A percentile compares a stretch with the other conserved stretches of the same genome.
phyloP scores from a whole-genome alignment of 2,797 vertebrate species.

The Gadopsis marmoratus region DNA sequence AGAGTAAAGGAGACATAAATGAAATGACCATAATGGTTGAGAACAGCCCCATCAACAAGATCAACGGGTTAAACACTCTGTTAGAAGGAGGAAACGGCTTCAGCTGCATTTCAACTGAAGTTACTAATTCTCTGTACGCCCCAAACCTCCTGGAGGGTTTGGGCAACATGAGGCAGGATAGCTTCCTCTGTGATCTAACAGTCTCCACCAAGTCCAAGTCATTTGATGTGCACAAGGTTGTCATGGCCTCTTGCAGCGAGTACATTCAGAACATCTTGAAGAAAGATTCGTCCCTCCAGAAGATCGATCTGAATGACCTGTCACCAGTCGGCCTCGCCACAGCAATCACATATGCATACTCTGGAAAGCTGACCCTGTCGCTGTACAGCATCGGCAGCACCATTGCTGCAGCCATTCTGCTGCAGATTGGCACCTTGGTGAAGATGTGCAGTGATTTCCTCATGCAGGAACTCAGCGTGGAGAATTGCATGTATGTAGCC shows the following conservation, averaged over 20 bases:
- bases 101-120: constrained; percentile 96
- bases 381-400: constrained; percentile 97
- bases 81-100: constrained; percentile 96
- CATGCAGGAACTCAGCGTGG: constrained; percentile 94
- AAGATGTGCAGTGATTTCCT: constrained; percentile 99
- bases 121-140: constrained; percentile 92
- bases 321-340: constrained; percentile 94
- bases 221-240: constrained; percentile 95
- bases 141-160: constrained; percentile 95
- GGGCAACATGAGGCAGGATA: constrained; percentile 95
- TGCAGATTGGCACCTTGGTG: constrained; percentile 94
- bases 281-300: constrained; percentile 92
- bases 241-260: constrained; percentile 98
- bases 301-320: constrained; percentile 94
- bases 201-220: constrained; percentile 97
- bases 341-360: constrained; percentile 96
- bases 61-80: constrained; percentile 93
- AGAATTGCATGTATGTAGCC: constrained; percentile 97
- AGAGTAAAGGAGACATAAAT: constrained; percentile 94
- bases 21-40: constrained; percentile 96
- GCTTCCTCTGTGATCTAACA: constrained; percentile 96
- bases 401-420: constrained; percentile 93
- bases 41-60: constrained; percentile 92
- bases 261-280: constrained; percentile 94
- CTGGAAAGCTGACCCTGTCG: constrained; percentile 96